Evolutionary conservation across 2,797 vertebrate genomes (phyloP), one percentile per base, ranked within the genome.

Genomic region (Poecilia picta): DNA sequence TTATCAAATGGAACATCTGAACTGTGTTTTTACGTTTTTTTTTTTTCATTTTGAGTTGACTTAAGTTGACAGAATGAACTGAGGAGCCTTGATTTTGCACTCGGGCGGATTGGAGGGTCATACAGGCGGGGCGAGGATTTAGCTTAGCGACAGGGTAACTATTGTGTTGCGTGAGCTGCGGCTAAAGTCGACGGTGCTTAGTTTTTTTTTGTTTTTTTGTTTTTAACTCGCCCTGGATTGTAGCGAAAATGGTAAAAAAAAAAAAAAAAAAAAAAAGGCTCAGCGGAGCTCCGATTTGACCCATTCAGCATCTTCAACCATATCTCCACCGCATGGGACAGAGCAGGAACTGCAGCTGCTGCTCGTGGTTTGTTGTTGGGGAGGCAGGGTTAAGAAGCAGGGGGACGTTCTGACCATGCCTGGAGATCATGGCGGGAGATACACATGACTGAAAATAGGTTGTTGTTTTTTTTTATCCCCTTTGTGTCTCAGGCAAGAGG

Each of bases 51-150:
- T 87, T 89, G 68, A 85, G 81, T 87, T 88, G 78, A 86, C 82
- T 93, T 91, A 90, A 89, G 90, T 81, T 91, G 91, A 92, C 86
- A 79, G 84, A 85, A 80, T 91, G 89, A 93, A 92, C 82, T 88
- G 82, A 90, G 89, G 91, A 93, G 92, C 92, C 92, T 95, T 94
- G 94, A 94, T 93, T 94, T 96, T 96, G 95, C 95, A 96, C 95
- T 96, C 91, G 92, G 80, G 92, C 91, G 89, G 91, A 84, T 88
- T 85, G 82, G 82, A 75, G 81, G 28, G 31, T 77, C 16, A 45
- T 57, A 80, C 81, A 80, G 79, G 53, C 47, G 77, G 78, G 46
- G 43, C 45, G 47, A 49, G 68, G 70, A 47, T 36, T 28, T 10
- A 20, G 66, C n/a, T 39, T 45, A 71, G 41, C 25, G 41, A 71